A percentile compares a stretch with the other conserved stretches of the same genome.
Conservation (phyloP, 2,888 invertebrate genomes). For the Omphaloscelis lunosa region DNA sequence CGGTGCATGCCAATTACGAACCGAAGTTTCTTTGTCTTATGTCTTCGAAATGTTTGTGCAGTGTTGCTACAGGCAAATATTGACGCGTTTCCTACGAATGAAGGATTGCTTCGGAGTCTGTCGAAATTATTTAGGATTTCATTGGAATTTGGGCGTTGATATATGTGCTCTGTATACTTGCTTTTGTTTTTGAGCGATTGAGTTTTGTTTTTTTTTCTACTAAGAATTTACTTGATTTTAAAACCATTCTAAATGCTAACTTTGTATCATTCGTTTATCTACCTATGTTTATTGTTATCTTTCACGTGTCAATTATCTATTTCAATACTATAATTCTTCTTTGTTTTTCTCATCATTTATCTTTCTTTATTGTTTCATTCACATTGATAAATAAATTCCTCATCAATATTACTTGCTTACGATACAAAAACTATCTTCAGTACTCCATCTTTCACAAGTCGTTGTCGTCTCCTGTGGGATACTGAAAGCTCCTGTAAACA, state of each 20-base stretch:
- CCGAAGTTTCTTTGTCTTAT: conserved; percentile 74
- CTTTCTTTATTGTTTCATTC: neutral
- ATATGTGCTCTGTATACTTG: neutral
- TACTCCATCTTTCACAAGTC: conserved; percentile 3
- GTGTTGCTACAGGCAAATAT: conserved; percentile 74
- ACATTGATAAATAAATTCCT: neutral
- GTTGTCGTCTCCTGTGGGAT: conserved; percentile 17
- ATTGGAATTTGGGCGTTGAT: conserved; percentile 24
- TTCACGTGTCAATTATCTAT: neutral
- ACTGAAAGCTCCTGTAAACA: conserved; percentile 62
- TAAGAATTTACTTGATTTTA: neutral
- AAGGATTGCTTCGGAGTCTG: conserved; percentile 45
- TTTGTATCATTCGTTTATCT: neutral
- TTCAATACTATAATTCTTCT: neutral
- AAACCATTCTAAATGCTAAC: too few species aligned
- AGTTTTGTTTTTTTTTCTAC: neutral
- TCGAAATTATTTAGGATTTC: conserved; percentile 39
- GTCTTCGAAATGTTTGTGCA: conserved; percentile 67
- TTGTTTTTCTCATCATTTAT: neutral
- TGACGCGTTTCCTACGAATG: conserved; percentile 73
- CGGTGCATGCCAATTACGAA: conserved; percentile 77
- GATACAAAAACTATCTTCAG: neutral
- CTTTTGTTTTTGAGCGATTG: neutral
- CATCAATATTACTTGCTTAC: neutral
- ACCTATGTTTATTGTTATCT: neutral